phyloP scores from a whole-genome alignment of 2,113 vertebrate species.

The Rynchops niger region DNA sequence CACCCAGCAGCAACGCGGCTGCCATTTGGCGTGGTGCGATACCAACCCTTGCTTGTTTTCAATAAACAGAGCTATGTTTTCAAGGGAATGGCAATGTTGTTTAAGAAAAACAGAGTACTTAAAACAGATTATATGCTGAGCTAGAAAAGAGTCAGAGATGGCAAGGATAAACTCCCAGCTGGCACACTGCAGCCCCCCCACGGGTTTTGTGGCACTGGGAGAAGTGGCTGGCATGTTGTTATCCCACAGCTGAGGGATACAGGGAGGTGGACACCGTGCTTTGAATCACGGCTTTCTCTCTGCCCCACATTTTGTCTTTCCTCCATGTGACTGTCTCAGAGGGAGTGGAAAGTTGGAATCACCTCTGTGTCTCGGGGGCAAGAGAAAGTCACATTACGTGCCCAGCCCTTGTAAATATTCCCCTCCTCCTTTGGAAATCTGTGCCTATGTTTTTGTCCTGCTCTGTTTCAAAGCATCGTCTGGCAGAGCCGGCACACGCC shows the following conservation, averaged over 20 bases:
- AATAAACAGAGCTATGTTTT: background rate
- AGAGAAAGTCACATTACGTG: background rate
- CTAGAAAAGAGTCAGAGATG: background rate
- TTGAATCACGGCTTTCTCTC: background rate
- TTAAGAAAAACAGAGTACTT: background rate
- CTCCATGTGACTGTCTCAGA: background rate
- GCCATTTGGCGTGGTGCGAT: background rate
- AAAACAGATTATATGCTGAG: background rate
- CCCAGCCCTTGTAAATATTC: background rate
- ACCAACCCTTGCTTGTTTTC: constrained; percentile 7
- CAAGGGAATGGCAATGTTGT: background rate
- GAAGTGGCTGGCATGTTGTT: background rate
- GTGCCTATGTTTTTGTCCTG: fast-evolving
- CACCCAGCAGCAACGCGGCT: background rate
- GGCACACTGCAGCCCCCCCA: background rate
- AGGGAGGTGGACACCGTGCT: background rate
- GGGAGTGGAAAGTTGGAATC: background rate
- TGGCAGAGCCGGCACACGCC: background rate
- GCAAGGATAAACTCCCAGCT: background rate
- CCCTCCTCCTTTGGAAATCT: background rate
- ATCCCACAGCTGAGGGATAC: background rate
- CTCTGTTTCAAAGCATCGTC: background rate
- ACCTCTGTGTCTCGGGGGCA: background rate
- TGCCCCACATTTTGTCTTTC: background rate
- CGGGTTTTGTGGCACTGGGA: fast-evolving